Base-by-base conservation (phyloP, 2,888 invertebrate species). In the Cremastinae sp. region DNA sequence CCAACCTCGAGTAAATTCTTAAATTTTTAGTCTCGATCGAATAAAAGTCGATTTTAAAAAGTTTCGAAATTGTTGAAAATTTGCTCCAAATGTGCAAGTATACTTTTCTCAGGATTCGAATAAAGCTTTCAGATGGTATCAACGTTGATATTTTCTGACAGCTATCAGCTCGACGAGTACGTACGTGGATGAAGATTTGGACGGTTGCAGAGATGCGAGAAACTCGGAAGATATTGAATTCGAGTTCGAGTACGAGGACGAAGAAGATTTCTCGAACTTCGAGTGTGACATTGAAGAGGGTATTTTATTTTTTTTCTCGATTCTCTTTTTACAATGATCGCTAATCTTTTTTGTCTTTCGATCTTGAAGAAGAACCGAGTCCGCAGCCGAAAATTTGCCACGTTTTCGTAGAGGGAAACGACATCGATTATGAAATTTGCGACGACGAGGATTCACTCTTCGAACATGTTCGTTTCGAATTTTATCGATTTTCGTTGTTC, bases 321-420 rank as follows among this genome's bases (percentile, higher is more conserved):
- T 58, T 41, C 14, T 5, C 1, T 1, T 14, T 12, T 9, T 9
- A n/a, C 1, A 5, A 54, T 18, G 2, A 51, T 8, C 20, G 1
- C 10, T 47, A 1, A 16, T 12, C 36, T 16, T 65, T 34, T 54
- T 14, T 54, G 28, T 20, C 45, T n/a, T n/a, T 8, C 12, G 45
- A 16, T 7, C 5, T 61, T 14, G 16, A 56, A 49, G 61, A 65
- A 1, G 22, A 12, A 53, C 41, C 22, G 16, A 0, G 8, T 8
- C 20, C 12, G 34, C 34, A 36, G 22, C 3, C 34, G 7, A 41
- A 49, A 16, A 49, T 65, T 65, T 64, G 62, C 22, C 41, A n/a
- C 36, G 53, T 82, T 28, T 75, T 82, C 12, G 79, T 80, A 1
- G 81, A 81, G 22, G 81, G 82, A 10, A 81, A 78, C 47, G 79